phyloP scores from a whole-genome alignment of 2,797 vertebrate genomes.

The Melanotaenia nigrans region DNA sequence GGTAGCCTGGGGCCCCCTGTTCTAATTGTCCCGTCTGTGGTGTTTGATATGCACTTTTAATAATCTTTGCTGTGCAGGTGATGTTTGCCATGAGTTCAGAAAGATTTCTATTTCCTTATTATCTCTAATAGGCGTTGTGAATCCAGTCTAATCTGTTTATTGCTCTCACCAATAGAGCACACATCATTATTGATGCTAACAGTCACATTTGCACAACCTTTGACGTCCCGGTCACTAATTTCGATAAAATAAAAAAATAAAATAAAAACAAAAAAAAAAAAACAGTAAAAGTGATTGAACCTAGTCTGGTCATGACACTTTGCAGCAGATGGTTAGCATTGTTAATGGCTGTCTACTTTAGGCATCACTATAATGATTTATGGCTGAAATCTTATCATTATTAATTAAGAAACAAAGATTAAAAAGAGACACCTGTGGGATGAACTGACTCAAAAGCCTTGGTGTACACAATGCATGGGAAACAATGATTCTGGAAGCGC shows the following conservation, averaged over 20 bases:
- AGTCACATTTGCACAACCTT: background rate
- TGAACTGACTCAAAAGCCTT: background rate
- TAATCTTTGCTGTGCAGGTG: conserved; percentile 79
- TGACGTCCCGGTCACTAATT: background rate
- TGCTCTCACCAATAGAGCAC: background rate
- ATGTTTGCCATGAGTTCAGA: conserved; percentile 69
- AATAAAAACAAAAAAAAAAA: background rate
- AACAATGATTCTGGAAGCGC: too few relatives aligned
- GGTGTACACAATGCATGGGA: background rate
- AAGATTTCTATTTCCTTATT: conserved; percentile 36
- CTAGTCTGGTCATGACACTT: background rate
- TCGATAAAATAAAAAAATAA: background rate
- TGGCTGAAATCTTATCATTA: background rate
- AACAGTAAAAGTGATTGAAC: background rate
- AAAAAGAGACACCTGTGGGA: background rate
- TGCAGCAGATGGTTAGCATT: background rate
- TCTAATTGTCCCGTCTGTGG: conserved; percentile 79
- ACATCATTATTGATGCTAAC: background rate
- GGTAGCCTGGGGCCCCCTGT: conserved; percentile 63
- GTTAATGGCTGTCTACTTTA: background rate
- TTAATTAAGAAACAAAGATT: background rate
- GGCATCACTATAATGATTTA: background rate
- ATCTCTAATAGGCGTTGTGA: conserved; percentile 31
- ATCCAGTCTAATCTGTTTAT: conserved; percentile 16
- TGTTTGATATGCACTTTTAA: conserved; percentile 83